Conservation (phyloP, 2,113 vertebrate genomes). For the Pedionomus torquatus region DNA sequence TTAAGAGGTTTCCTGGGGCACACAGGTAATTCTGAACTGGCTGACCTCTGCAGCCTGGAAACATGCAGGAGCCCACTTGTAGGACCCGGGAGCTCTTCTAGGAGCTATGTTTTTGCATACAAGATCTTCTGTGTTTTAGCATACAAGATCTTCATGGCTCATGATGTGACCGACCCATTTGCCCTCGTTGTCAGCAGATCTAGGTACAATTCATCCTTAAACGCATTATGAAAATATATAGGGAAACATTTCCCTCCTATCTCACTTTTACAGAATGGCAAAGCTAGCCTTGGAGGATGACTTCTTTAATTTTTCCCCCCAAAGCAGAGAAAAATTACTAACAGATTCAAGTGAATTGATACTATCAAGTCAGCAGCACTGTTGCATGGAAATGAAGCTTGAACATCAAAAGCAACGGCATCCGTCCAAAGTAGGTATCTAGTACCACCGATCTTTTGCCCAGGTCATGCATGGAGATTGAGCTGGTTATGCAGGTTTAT, state of each 20-base stretch:
- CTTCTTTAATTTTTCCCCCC: background rate
- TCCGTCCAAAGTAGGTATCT: background rate
- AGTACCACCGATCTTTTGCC: background rate
- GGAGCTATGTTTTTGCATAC: background rate
- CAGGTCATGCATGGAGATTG: accelerated
- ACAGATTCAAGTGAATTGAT: background rate
- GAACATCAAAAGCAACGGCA: background rate
- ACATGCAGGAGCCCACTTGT: accelerated
- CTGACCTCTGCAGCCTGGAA: background rate
- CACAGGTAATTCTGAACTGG: background rate
- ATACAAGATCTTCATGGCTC: background rate
- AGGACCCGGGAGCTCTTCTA: background rate
- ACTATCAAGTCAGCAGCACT: background rate
- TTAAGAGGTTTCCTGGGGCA: background rate
- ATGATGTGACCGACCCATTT: background rate
- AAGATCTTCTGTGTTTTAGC: background rate
- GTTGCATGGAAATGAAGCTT: background rate
- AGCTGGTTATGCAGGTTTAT: background rate
- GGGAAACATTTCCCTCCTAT: background rate
- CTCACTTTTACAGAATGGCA: background rate
- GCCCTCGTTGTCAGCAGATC: background rate
- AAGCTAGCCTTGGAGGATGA: background rate
- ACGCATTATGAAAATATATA: background rate
- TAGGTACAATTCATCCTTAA: background rate
- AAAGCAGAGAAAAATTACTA: background rate